phyloP scores from a whole-genome alignment of 2,888 invertebrate genomes.

The Zaprionus obscuricornis region DNA sequence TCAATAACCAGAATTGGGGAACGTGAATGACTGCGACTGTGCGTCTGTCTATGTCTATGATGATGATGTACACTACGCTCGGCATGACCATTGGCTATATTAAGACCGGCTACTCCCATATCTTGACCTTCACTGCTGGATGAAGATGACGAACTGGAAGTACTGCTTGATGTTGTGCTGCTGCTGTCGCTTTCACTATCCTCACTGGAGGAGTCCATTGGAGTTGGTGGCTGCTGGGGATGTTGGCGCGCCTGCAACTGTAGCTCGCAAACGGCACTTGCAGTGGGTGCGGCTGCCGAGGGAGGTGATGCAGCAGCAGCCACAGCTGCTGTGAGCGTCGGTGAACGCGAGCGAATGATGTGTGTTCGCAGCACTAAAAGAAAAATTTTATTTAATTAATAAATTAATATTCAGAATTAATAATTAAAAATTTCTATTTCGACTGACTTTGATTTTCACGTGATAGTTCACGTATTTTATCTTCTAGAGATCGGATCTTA shows the following conservation, averaged over 20 bases:
- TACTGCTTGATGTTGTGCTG: constrained; percentile 84
- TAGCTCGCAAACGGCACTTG: constrained; percentile 70
- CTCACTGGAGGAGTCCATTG: constrained; percentile 83
- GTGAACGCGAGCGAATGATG: constrained; percentile 70
- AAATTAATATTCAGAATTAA: neutral
- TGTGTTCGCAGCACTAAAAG: constrained; percentile 79
- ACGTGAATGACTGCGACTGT: constrained; percentile 64
- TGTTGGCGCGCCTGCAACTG: constrained; percentile 75
- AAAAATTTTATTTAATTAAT: too few species aligned
- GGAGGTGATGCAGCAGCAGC: constrained; percentile 80
- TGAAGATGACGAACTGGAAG: constrained; percentile 78
- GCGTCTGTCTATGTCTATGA: constrained; percentile 8
- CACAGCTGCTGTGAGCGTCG: constrained; percentile 73
- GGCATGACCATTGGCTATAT: constrained; percentile 61
- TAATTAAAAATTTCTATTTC: neutral
- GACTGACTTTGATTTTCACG: constrained; percentile 83
- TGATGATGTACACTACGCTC: constrained; percentile 39
- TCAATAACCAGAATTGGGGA: constrained; percentile 43
- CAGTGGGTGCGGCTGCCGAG: constrained; percentile 79
- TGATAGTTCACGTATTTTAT: constrained; percentile 85
- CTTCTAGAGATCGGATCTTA: constrained; percentile 84
- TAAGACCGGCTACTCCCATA: constrained; percentile 60
- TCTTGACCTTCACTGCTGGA: constrained; percentile 61
- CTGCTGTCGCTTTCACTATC: constrained; percentile 85
- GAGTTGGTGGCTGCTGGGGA: constrained; percentile 71